Percentiles rank a stretch among this genome's conserved stretches.
Conservation (phyloP, 2,888 invertebrate species). For the Chaetogeoica ovagalla region DNA sequence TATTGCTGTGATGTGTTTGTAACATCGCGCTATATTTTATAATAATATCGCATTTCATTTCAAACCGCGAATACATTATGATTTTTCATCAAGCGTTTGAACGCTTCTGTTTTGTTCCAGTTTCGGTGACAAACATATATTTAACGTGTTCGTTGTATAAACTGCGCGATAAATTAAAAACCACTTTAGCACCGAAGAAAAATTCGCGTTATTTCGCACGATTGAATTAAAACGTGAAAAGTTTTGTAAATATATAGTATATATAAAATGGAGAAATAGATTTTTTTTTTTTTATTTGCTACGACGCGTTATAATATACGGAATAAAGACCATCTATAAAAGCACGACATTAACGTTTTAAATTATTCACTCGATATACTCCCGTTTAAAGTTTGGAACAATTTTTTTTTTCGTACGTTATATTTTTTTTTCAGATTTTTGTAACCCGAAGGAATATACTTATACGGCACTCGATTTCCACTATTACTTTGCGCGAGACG, state of each 20-base stretch:
- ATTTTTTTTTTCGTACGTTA: not conserved
- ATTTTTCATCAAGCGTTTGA: too few relatives aligned
- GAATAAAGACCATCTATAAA: not conserved
- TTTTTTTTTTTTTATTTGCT: not conserved
- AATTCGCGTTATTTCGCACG: not conserved
- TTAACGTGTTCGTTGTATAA: not conserved
- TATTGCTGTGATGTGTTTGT: too few relatives aligned
- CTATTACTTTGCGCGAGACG: not conserved
- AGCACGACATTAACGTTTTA: not conserved
- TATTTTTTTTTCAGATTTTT: not conserved
- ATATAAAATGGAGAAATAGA: too few relatives aligned
- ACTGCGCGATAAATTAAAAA: conserved; percentile 20
- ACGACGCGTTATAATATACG: not conserved
- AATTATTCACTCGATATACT: not conserved
- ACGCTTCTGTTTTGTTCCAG: too few relatives aligned
- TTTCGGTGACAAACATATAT: not conserved
- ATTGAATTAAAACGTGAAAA: not conserved
- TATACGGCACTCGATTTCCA: not conserved
- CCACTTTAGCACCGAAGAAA: not conserved
- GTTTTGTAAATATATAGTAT: too few relatives aligned
- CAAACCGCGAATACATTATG: too few relatives aligned
- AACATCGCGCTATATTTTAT: too few relatives aligned
- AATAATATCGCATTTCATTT: too few relatives aligned
- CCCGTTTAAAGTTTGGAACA: not conserved
- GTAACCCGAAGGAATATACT: not conserved